Conservation (phyloP, 2,888 invertebrate genomes). For the Saturnia japonica region DNA sequence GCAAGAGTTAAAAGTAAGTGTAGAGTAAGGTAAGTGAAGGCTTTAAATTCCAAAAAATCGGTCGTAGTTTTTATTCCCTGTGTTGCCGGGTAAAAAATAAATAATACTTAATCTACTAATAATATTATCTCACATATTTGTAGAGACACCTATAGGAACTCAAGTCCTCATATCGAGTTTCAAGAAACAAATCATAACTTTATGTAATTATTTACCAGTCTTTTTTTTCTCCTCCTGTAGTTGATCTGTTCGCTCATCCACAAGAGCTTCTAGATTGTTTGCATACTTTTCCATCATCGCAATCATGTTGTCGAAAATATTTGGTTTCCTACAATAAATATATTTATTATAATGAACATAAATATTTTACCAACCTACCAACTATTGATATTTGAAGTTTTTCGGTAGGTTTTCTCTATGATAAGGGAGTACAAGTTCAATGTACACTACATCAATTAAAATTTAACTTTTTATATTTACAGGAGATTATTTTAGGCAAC, state of each 20-base stretch:
- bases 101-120: no score
- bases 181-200: neutral
- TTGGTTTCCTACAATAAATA: slow-evolving; percentile 87
- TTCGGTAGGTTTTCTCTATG: neutral
- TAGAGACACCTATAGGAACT: neutral
- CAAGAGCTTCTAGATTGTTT: slow-evolving; percentile 95
- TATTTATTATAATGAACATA: neutral
- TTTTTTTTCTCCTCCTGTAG: slow-evolving; percentile 97
- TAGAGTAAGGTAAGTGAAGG: no score
- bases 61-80: no score
- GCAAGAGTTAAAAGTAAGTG: no score
- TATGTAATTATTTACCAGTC: slow-evolving; percentile 83
- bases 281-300: slow-evolving; percentile 99
- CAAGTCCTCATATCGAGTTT: neutral
- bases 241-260: slow-evolving; percentile 96
- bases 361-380: neutral
- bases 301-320: slow-evolving; percentile 99
- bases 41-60: no score
- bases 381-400: neutral
- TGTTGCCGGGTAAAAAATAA: no score
- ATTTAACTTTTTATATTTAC: no score
- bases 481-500: no score
- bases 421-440: neutral
- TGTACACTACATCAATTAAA: no score
- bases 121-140: no score